phyloP scores from a whole-genome alignment of 2,888 invertebrate species.

The Entomobrya proxima region DNA sequence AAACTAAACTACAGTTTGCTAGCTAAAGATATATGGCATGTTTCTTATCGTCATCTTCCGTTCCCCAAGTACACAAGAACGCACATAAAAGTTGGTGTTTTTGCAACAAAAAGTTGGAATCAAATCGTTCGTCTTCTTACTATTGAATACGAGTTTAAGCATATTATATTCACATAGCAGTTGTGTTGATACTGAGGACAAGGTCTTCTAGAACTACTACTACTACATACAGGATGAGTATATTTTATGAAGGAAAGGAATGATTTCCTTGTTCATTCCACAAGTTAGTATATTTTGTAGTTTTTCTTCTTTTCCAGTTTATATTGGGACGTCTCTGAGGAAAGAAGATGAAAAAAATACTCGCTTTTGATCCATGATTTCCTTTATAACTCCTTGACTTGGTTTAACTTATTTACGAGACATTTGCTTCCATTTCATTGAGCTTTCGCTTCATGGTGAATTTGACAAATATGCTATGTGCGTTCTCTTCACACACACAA shows the following conservation, averaged over 20 bases:
- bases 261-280: conserved; percentile 21
- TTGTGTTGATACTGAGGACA: not conserved
- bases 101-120: not conserved
- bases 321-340: not conserved
- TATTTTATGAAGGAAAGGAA: conserved; percentile 13
- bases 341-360: not conserved
- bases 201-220: not conserved
- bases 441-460: conserved; percentile 13
- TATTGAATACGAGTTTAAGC: not conserved
- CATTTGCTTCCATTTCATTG: conserved; percentile 32
- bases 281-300: not conserved
- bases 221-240: not conserved
- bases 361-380: conserved; percentile 24
- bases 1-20: too few species aligned
- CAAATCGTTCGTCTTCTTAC: not conserved
- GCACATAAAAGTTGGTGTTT: not conserved
- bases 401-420: conserved; percentile 40
- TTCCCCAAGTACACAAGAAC: not conserved
- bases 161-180: not conserved
- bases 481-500: not conserved
- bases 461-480: conserved; percentile 37
- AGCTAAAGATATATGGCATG: not conserved
- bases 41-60: not conserved
- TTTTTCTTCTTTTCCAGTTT: not conserved
- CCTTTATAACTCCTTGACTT: conserved; percentile 23